These are phyloP conservation scores for Anolis carolinensis DNA, from an alignment of 2,113 vertebrate genomes.

Conservation along the genomic window DNA sequence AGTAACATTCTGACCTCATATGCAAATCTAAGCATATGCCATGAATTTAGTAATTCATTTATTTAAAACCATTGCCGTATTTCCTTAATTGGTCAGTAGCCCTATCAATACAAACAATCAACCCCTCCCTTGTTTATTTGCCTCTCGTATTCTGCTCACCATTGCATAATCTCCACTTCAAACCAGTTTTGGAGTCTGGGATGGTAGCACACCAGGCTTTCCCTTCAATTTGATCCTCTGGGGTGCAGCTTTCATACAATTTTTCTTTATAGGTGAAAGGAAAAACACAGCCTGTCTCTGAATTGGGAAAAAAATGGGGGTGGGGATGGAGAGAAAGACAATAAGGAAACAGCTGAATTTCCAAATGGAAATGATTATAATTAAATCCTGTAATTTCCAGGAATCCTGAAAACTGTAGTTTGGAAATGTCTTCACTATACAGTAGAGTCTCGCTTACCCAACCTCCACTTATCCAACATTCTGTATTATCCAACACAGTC, in stretches of 20 bases:
- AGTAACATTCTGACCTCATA: background rate
- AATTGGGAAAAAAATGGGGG: background rate
- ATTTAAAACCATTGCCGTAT: background rate
- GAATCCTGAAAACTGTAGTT: background rate
- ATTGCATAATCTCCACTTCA: conserved; percentile 29
- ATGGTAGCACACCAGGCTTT: conserved; percentile 26
- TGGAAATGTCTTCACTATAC: background rate
- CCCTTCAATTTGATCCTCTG: background rate
- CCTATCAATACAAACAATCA: background rate
- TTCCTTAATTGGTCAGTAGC: background rate
- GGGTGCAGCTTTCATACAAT: background rate
- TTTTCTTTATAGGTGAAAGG: conserved; percentile 31
- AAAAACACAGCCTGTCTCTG: conserved; percentile 32
- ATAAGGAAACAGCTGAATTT: background rate
- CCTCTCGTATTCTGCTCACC: background rate
- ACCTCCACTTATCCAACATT: no score
- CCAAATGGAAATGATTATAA: background rate
- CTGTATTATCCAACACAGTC: no score
- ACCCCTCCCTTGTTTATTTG: background rate
- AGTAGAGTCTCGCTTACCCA: no score
- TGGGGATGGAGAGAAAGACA: no score
- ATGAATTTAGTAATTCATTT: background rate
- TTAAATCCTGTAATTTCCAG: background rate
- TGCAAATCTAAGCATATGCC: background rate
- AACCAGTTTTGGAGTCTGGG: background rate